A percentile compares a stretch with the other conserved stretches of the same genome.
Conservation (phyloP, 92 coral and sea anemone genomes). For the Muricea muricata region DNA sequence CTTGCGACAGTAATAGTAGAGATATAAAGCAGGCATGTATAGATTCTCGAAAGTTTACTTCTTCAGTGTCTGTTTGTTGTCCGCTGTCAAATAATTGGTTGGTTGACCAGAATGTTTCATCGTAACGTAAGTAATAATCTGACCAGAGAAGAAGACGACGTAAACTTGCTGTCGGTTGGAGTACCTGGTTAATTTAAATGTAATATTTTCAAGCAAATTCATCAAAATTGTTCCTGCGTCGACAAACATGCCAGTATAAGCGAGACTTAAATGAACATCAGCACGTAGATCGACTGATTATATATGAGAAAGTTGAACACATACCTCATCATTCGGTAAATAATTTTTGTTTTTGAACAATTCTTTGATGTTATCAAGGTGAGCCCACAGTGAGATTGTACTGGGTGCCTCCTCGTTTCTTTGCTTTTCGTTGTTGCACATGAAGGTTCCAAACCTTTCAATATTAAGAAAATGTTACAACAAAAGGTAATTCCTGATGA, state of each 20-base stretch:
- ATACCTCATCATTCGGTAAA: constrained; percentile 74
- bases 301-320: background rate
- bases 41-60: too few relatives aligned
- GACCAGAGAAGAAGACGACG: constrained; percentile 92
- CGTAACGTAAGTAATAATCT: constrained; percentile 91
- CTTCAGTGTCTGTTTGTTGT: constrained; percentile 63
- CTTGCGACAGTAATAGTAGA: too few relatives aligned
- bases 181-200: constrained; percentile 56
- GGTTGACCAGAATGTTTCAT: constrained; percentile 95
- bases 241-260: background rate
- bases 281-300: too few relatives aligned
- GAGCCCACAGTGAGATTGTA: constrained; percentile 96
- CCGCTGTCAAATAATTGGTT: constrained; percentile 74
- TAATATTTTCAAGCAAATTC: too few relatives aligned
- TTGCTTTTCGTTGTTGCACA: constrained; percentile 84
- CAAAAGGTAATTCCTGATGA: background rate
- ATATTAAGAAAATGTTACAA: background rate
- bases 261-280: background rate
- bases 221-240: too few relatives aligned
- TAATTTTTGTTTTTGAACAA: constrained; percentile 70
- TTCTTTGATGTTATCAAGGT: constrained; percentile 79
- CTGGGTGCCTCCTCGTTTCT: constrained; percentile 59
- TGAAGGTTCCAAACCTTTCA: constrained; percentile 95
- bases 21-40: too few relatives aligned
- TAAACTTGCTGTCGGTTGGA: constrained; percentile 88